Evolutionary conservation across 1,140 invertebrate species (phyloP).

Genomic region (Nilaparvata lugens): DNA sequence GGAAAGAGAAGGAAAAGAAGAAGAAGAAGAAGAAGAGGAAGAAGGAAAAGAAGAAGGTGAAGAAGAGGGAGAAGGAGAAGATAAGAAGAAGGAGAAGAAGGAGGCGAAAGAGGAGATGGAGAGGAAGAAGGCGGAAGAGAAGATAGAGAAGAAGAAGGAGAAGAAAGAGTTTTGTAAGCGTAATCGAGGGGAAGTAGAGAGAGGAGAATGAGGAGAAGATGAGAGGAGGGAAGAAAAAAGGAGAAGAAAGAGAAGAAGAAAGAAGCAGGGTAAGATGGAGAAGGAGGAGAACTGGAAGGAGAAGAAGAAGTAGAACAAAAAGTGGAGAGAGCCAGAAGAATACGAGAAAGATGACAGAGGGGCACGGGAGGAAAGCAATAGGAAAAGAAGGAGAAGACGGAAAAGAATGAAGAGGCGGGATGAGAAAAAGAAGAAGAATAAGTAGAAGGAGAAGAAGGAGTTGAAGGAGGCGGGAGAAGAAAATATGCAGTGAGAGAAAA

Average conservation of each 20-base stretch:
- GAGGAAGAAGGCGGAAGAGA: not conserved
- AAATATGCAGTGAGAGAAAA: not conserved
- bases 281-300: too few species aligned
- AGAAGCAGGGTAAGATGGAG: not conserved
- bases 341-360: not conserved
- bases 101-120: not conserved
- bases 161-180: not conserved
- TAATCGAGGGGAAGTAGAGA: not conserved
- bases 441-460: not conserved
- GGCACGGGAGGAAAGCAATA: not conserved
- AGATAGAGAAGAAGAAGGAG: not conserved
- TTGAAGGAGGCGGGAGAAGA: not conserved
- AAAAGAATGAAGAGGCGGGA: not conserved
- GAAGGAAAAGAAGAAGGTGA: not conserved
- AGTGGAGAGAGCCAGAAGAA: not conserved
- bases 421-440: not conserved
- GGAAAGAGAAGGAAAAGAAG: not conserved
- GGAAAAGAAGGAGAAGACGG: not conserved
- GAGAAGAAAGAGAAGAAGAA: not conserved
- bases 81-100: not conserved
- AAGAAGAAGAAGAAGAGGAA: conserved; percentile 16
- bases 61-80: not conserved
- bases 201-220: not conserved
- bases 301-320: not conserved
- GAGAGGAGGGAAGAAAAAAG: not conserved